These are phyloP conservation scores for Gymnocephalus cernua DNA, from an alignment of 2,113 vertebrate genomes.

Conservation along the genomic window DNA sequence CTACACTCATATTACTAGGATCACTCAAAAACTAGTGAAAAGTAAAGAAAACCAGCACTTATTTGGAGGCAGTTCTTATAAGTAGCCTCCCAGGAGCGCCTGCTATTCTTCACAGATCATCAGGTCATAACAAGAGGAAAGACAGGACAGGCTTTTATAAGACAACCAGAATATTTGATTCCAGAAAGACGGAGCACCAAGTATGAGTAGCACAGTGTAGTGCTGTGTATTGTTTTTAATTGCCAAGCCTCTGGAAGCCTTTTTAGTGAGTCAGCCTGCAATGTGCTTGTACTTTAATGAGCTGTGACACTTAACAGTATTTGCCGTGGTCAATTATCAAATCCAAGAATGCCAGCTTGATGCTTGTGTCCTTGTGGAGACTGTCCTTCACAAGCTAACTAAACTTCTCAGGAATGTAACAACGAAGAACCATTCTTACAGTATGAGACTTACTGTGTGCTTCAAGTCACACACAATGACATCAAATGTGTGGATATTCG, in stretches of 20 bases:
- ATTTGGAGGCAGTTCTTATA: background rate
- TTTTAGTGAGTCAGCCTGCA: background rate
- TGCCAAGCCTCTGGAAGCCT: background rate
- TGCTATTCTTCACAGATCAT: background rate
- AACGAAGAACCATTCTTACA: background rate
- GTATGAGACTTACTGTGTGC: background rate
- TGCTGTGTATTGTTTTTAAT: background rate
- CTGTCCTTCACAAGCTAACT: constrained; percentile 15
- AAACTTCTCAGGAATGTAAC: constrained; percentile 51
- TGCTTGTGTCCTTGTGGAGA: constrained; percentile 33
- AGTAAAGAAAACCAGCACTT: background rate
- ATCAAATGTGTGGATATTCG: background rate
- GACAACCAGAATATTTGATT: background rate
- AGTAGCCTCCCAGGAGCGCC: background rate
- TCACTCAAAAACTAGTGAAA: background rate
- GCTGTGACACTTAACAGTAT: background rate
- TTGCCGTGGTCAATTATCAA: constrained; percentile 55
- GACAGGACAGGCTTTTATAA: background rate
- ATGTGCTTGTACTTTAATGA: constrained; percentile 3
- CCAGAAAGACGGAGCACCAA: background rate
- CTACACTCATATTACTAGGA: background rate
- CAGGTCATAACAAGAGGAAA: background rate
- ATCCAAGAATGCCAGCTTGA: constrained; percentile 34
- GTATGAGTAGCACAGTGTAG: background rate
- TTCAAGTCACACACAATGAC: background rate